These are phyloP conservation scores for Micromesistius poutassou DNA, from an alignment of 2,797 vertebrate genomes.

Conservation along the genomic window DNA sequence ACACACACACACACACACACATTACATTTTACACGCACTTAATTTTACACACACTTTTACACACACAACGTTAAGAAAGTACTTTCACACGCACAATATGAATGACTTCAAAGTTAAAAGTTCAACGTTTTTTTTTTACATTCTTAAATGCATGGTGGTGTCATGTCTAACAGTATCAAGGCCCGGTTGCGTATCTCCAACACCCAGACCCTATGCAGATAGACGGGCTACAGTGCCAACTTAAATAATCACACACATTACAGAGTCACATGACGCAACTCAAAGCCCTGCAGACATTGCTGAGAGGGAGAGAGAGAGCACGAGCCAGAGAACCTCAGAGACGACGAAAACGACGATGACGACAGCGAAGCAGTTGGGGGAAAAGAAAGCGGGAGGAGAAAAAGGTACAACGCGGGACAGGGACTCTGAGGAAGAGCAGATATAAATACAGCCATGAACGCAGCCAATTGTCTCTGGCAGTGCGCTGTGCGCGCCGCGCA, in stretches of 20 bases:
- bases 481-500: slow-evolving; percentile 54
- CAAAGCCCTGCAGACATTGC: slow-evolving; percentile 67
- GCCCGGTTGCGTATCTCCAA: slow-evolving; percentile 13
- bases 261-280: slow-evolving; percentile 69
- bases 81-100: too few species aligned
- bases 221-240: slow-evolving; percentile 50
- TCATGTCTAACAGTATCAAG: slow-evolving; percentile 27
- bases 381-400: not conserved
- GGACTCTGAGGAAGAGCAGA: slow-evolving; percentile 54
- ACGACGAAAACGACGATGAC: not conserved
- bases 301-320: slow-evolving; percentile 42
- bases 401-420: slow-evolving; percentile 38
- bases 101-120: not conserved
- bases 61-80: too few species aligned
- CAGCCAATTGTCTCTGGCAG: slow-evolving; percentile 72
- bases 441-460: slow-evolving; percentile 57
- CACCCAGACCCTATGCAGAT: slow-evolving; percentile 18
- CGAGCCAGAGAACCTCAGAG: slow-evolving; percentile 37
- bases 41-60: too few species aligned
- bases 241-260: slow-evolving; percentile 50
- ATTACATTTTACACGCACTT: too few species aligned
- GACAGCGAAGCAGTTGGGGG: not conserved
- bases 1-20: too few species aligned
- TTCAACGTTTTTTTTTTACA: slow-evolving; percentile 16
- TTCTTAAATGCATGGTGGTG: slow-evolving; percentile 40